Evolutionary conservation across 2,888 invertebrate species (phyloP).

Genomic region (Diarsia mendica): DNA sequence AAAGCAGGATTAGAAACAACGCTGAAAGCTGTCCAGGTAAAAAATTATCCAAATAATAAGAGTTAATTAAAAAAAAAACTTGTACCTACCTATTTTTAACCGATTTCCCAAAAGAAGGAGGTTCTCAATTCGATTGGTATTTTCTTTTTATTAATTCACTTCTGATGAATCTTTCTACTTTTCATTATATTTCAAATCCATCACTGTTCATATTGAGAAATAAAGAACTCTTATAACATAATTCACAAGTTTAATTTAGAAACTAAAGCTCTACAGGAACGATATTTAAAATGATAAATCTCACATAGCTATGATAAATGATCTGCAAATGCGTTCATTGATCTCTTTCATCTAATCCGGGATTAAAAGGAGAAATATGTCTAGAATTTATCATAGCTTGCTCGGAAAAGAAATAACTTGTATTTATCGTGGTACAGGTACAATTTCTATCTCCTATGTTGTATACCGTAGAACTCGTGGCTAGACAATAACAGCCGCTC

Average conservation of each 20-base stretch:
- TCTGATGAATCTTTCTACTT: neutral
- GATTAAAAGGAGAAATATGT: constrained; percentile 39
- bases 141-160: constrained; percentile 16
- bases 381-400: constrained; percentile 37
- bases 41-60: too few relatives aligned
- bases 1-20: neutral
- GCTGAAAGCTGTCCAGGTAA: neutral
- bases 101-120: too few relatives aligned
- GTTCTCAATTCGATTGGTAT: too few relatives aligned
- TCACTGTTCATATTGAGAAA: constrained; percentile 5
- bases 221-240: neutral
- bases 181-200: neutral
- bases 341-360: constrained; percentile 47
- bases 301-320: constrained; percentile 37
- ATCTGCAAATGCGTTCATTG: constrained; percentile 41
- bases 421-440: neutral
- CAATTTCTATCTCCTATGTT: neutral
- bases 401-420: neutral
- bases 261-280: constrained; percentile 8
- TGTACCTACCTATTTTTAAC: too few relatives aligned
- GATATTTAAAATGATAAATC: constrained; percentile 46
- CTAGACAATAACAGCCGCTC: too few relatives aligned
- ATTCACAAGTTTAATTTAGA: constrained; percentile 25
- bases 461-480: too few relatives aligned
- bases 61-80: too few relatives aligned